Base-by-base conservation (phyloP, 2,888 invertebrate species). In the Pterobdella sp. region DNA sequence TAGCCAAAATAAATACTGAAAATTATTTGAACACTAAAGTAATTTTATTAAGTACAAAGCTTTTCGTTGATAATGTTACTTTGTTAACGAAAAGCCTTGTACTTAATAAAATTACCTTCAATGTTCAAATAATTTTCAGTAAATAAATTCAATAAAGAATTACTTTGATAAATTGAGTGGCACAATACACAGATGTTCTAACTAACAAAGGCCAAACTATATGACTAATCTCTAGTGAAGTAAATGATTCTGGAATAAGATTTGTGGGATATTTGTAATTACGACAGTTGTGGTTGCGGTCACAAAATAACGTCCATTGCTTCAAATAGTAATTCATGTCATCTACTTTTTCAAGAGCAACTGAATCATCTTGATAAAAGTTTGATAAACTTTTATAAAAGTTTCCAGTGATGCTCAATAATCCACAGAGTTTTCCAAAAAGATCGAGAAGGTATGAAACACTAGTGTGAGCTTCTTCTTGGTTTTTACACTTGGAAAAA, bases 181-280 rank as follows among this genome's bases (percentile, higher is more conserved):
- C 63, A 31, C 71, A 71, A 35, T 71, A 71, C n/a, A 71, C 32
- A 36, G 71, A 32, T 2, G 63, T 71, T 31, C 71, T 71, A n/a
- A 71, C 71, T 32, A 56, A 60, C 18, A 71, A 36, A 32, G 71
- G 71, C 71, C 71, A 71, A 29, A 71, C 71, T 31, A 71, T 63
- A 63, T 56, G 56, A 34, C 36, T 26, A 3, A 63, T 37, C 37
- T 71, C 52, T 18, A 26, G n/a, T 0, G 71, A 36, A 3, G 36
- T 71, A 22, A 71, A n/a, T 14, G 1, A 35, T 1, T 32, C n/a
- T 3, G 71, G 71, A 22, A 71, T 60, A 34, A 35, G 71, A 32
- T 71, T 71, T n/a, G 31, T n/a, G 0, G 71, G 71, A 26, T 71
- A 71, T 35, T 60, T 71, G 63, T 71, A 63, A 22, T n/a, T 35